Percentiles rank a stretch among this genome's conserved stretches.
These are phyloP conservation scores for Megalonaias nervosa DNA, from an alignment of 1,140 invertebrate genomes.

Conservation along the genomic window DNA sequence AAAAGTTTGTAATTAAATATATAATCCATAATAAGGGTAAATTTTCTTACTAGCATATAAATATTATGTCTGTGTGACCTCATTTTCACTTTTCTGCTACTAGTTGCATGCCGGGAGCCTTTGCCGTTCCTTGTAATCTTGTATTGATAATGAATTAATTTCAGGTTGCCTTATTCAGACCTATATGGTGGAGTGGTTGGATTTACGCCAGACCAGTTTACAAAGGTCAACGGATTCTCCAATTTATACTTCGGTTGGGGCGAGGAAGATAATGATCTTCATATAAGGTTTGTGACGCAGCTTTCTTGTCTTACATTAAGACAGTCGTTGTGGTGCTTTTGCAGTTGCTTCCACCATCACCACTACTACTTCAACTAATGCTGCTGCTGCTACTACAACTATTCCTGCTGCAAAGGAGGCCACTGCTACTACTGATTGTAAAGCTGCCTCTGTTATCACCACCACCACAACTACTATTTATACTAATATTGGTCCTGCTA, in stretches of 20 bases:
- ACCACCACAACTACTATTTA: background rate
- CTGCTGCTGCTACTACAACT: slow-evolving; percentile 7
- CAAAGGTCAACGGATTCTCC: slow-evolving; percentile 91
- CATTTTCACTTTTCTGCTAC: no score
- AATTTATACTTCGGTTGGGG: slow-evolving; percentile 89
- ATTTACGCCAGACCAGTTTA: slow-evolving; percentile 77
- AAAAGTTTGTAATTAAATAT: no score
- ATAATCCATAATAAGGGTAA: no score
- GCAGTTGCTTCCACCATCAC: background rate
- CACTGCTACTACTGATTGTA: slow-evolving; percentile 3
- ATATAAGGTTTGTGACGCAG: slow-evolving; percentile 24
- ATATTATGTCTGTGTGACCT: no score
- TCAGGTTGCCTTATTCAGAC: slow-evolving; percentile 80
- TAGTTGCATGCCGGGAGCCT: no score
- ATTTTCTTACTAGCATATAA: no score
- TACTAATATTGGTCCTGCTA: background rate
- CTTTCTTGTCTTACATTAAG: no score
- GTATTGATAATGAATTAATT: no score
- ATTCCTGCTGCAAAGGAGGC: background rate
- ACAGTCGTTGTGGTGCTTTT: background rate
- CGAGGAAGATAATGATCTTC: slow-evolving; percentile 57
- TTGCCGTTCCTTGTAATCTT: no score
- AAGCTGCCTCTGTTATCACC: background rate
- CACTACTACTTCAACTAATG: background rate
- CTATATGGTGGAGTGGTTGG: slow-evolving; percentile 83